Conservation (phyloP, 1,140 invertebrate genomes). For the Trichonephila clavipes region DNA sequence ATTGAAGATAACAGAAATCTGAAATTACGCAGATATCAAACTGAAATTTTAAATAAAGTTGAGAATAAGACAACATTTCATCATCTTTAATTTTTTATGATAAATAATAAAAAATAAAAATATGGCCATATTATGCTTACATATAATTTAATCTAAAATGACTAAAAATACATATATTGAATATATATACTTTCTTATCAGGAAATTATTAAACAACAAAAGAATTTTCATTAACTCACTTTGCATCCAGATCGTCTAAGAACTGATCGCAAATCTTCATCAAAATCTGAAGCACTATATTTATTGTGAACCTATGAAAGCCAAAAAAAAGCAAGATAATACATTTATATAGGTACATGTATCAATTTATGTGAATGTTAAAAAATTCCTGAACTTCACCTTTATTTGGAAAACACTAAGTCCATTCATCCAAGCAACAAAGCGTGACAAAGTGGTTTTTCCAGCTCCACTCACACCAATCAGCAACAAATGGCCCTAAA, state of each 20-base stretch:
- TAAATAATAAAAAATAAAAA: too few relatives aligned
- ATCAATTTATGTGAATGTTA: constrained; percentile 50
- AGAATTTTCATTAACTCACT: constrained; percentile 77
- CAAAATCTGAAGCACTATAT: constrained; percentile 98
- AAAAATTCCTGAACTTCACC: constrained; percentile 80
- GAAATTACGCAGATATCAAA: too few relatives aligned
- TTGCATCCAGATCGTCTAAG: constrained; percentile 96
- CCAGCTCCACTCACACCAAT: constrained; percentile 99
- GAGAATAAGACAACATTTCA: too few relatives aligned
- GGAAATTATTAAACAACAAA: too few relatives aligned
- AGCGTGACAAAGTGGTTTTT: constrained; percentile 98
- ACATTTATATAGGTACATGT: not conserved
- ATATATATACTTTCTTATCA: not conserved
- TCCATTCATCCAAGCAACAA: constrained; percentile 99
- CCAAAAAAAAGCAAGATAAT: constrained; percentile 34
- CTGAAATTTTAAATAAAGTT: too few relatives aligned
- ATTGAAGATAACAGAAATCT: too few relatives aligned
- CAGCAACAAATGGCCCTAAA: constrained; percentile 92
- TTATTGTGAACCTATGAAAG: constrained; percentile 95
- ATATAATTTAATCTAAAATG: not conserved
- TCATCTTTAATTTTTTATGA: too few relatives aligned
- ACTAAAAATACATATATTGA: not conserved
- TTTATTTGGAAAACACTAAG: constrained; percentile 98
- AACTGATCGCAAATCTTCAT: constrained; percentile 97
- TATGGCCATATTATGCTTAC: not conserved